These are phyloP conservation scores for Aelia acuminata DNA, from an alignment of 2,888 invertebrate genomes.

Conservation along the genomic window DNA sequence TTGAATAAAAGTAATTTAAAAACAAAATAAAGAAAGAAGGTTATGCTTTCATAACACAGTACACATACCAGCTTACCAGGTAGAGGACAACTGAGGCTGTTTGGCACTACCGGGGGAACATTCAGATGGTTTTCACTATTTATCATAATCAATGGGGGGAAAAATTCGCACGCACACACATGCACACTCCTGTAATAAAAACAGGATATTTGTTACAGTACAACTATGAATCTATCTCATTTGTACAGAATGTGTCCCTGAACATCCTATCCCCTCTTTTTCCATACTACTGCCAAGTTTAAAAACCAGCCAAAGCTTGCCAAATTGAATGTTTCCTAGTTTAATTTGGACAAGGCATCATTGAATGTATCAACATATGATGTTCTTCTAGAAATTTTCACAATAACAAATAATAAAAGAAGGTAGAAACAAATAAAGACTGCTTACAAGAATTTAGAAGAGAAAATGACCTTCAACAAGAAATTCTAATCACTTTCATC, in stretches of 20 bases:
- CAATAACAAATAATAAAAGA: not conserved
- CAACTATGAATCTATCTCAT: constrained; percentile 53
- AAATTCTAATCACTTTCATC: too few relatives aligned
- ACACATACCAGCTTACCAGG: constrained; percentile 60
- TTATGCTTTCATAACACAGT: constrained; percentile 37
- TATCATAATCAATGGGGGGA: constrained; percentile 52
- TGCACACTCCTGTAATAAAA: constrained; percentile 6
- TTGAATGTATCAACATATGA: not conserved
- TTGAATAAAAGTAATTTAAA: not conserved
- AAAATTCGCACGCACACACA: not conserved
- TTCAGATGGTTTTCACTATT: constrained; percentile 56
- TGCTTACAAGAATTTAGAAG: too few relatives aligned
- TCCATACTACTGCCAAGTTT: constrained; percentile 53
- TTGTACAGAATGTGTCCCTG: constrained; percentile 58
- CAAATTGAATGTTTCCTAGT: constrained; percentile 49
- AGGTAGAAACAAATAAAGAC: too few relatives aligned
- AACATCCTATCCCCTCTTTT: constrained; percentile 50
- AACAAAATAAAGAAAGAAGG: not conserved
- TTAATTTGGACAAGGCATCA: constrained; percentile 19
- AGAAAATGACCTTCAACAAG: too few relatives aligned
- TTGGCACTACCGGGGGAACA: constrained; percentile 52
- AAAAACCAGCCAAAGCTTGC: constrained; percentile 52
- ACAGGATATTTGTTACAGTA: constrained; percentile 44
- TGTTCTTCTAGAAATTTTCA: not conserved
- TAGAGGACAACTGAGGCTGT: constrained; percentile 19